A percentile compares a stretch with the other conserved stretches of the same genome.
phyloP scores from a whole-genome alignment of 2,888 invertebrate species.

The Sinotaia quadrata region DNA sequence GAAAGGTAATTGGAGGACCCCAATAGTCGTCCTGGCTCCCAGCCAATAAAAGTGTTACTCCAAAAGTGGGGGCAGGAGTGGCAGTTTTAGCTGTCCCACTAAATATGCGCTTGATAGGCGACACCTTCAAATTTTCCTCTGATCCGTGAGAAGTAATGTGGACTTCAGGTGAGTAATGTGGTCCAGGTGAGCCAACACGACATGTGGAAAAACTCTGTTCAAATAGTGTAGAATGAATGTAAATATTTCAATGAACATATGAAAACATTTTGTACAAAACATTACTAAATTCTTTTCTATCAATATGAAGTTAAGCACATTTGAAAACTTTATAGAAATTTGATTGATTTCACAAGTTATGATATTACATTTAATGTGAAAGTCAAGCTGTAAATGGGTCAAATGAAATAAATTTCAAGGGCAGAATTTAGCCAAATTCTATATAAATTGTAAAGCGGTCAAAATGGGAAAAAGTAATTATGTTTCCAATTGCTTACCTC shows the following conservation, averaged over 20 bases:
- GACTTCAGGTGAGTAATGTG: slow-evolving; percentile 8
- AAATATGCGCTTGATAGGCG: slow-evolving; percentile 16
- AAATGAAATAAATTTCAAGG: too few relatives aligned
- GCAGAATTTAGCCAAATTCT: too few relatives aligned
- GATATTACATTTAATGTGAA: too few relatives aligned
- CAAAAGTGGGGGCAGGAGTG: slow-evolving; percentile 45
- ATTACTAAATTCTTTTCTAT: neutral
- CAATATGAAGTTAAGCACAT: neutral
- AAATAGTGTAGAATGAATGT: neutral
- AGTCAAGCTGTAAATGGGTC: too few relatives aligned
- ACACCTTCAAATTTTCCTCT: neutral
- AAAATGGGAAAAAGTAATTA: too few relatives aligned
- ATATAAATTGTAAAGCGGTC: too few relatives aligned
- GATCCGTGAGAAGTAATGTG: neutral
- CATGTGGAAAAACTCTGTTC: slow-evolving; percentile 21
- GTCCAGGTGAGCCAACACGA: slow-evolving; percentile 23
- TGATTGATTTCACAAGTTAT: too few relatives aligned
- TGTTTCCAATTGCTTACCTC: slow-evolving; percentile 72
- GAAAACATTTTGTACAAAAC: too few relatives aligned
- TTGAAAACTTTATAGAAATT: neutral
- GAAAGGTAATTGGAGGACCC: slow-evolving; percentile 75
- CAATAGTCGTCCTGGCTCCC: slow-evolving; percentile 77
- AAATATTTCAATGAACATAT: neutral
- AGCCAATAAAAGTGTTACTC: slow-evolving; percentile 75
- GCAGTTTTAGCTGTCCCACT: slow-evolving; percentile 44